These are phyloP conservation scores for Drosophila barbarae DNA, from an alignment of 2,888 invertebrate genomes.

Conservation along the genomic window DNA sequence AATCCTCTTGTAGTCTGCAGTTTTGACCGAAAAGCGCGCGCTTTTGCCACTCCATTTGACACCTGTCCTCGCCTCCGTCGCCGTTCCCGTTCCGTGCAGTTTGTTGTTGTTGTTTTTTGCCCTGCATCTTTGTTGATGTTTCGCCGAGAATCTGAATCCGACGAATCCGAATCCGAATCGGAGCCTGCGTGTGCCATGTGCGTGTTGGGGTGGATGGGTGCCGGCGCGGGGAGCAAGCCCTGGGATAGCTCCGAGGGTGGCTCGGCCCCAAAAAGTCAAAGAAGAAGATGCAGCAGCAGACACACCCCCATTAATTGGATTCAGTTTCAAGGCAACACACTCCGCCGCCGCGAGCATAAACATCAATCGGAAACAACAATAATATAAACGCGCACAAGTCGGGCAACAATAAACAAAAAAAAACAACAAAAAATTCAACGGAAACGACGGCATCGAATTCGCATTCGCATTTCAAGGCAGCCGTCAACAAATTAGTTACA, in stretches of 20 bases:
- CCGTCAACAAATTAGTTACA: conserved; percentile 3
- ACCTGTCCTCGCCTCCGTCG: conserved; percentile 18
- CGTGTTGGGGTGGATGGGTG: neutral
- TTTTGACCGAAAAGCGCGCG: conserved; percentile 36
- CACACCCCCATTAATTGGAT: conserved; percentile 31
- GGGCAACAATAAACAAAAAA: conserved; percentile 7
- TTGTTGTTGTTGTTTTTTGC: conserved; percentile 15
- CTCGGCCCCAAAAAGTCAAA: neutral
- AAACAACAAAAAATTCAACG: neutral
- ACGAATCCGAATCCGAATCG: too few species aligned
- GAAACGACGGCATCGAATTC: neutral
- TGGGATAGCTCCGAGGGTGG: conserved; percentile 8
- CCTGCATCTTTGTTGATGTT: conserved; percentile 20
- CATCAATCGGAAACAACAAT: conserved; percentile 3
- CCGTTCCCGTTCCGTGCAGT: conserved; percentile 3
- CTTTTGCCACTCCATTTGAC: conserved; percentile 18
- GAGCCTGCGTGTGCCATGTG: conserved; percentile 19
- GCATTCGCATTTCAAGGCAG: neutral
- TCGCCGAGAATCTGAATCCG: conserved; percentile 2
- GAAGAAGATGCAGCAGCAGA: conserved; percentile 29
- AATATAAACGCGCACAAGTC: conserved; percentile 1
- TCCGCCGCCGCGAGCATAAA: conserved; percentile 1
- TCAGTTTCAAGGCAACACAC: conserved; percentile 11
- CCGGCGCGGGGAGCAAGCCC: neutral
- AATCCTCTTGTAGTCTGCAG: conserved; percentile 7